phyloP scores from a whole-genome alignment of 2,797 vertebrate species.

The Sphaeramia orbicularis region DNA sequence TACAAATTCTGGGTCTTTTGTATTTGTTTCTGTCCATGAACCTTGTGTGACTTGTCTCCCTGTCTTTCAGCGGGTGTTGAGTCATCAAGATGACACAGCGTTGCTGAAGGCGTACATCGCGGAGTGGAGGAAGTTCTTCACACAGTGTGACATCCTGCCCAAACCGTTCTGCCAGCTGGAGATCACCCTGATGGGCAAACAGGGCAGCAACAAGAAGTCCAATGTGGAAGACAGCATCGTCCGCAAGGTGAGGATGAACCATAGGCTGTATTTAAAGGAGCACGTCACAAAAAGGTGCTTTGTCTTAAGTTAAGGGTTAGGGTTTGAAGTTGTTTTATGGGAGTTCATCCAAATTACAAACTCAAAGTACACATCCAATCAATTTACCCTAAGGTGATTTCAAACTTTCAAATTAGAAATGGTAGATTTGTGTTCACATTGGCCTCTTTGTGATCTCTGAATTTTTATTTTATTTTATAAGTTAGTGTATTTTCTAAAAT shows the following conservation, averaged over 20 bases:
- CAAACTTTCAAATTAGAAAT: too few species aligned
- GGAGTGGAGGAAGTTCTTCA: conserved; percentile 99
- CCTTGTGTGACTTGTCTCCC: conserved; percentile 5
- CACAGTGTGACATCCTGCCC: conserved; percentile 96
- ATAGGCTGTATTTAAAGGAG: background rate
- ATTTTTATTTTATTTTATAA: too few species aligned
- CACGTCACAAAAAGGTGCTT: background rate
- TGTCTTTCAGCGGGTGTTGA: conserved; percentile 90
- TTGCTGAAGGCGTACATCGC: conserved; percentile 96
- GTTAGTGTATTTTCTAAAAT: too few species aligned
- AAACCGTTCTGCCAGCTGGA: conserved; percentile 98
- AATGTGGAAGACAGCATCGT: conserved; percentile 98
- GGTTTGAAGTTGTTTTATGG: too few species aligned
- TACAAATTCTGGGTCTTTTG: too few species aligned
- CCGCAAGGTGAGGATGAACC: conserved; percentile 88
- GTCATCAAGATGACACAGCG: conserved; percentile 97
- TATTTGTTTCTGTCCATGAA: background rate
- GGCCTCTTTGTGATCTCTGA: too few species aligned
- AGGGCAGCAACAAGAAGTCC: conserved; percentile 97
- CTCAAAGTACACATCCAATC: too few species aligned
- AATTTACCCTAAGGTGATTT: too few species aligned
- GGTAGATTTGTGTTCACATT: too few species aligned
- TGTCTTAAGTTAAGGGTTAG: background rate
- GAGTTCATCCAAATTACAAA: too few species aligned
- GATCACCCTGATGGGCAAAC: conserved; percentile 91